Evolutionary conservation across 2,888 invertebrate genomes (phyloP).

Genomic region (Halocaridina rubra): DNA sequence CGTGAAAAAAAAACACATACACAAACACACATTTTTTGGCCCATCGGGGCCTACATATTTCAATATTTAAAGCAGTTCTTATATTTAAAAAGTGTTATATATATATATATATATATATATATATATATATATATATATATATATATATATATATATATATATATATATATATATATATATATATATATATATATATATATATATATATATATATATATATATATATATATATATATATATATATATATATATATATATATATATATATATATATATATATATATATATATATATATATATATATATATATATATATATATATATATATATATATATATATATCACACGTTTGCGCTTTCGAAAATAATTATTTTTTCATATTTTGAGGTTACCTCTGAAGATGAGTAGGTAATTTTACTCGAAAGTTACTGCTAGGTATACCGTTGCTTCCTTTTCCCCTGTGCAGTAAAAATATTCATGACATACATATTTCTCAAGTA

Average conservation of each 20-base stretch:
- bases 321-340: background rate
- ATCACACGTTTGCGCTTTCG: background rate
- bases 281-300: background rate
- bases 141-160: background rate
- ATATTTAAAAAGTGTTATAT: background rate
- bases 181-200: background rate
- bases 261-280: background rate
- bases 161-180: background rate
- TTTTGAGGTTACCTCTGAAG: too few species aligned
- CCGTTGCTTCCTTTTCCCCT: background rate
- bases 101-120: background rate
- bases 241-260: background rate
- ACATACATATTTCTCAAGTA: too few species aligned
- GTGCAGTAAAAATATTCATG: background rate
- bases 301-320: background rate
- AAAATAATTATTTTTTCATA: background rate
- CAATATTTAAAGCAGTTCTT: too few species aligned
- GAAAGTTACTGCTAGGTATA: too few species aligned
- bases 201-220: background rate
- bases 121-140: background rate
- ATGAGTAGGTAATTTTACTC: too few species aligned
- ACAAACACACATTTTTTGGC: too few species aligned
- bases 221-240: background rate
- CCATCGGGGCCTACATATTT: too few species aligned
- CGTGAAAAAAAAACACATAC: too few species aligned